Evolutionary conservation across 2,797 vertebrate genomes (phyloP).

Genomic region (Eleutherodactylus coqui): DNA sequence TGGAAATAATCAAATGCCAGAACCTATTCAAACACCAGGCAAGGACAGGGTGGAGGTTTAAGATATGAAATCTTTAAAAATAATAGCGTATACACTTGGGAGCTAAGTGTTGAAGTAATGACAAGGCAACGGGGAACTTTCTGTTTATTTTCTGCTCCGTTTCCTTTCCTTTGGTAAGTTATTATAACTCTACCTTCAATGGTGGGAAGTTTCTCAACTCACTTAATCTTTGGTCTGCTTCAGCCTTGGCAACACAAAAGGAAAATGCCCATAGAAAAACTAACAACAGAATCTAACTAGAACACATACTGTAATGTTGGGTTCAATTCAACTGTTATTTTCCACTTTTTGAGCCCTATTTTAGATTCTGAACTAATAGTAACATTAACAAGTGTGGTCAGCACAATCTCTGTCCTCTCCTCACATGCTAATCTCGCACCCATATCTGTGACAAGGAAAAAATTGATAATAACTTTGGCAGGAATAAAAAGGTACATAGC

Average conservation of each 20-base stretch:
- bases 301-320: not conserved
- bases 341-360: not conserved
- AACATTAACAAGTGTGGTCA: too few relatives aligned
- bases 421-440: too few relatives aligned
- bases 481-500: too few relatives aligned
- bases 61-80: constrained; percentile 33
- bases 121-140: constrained; percentile 40
- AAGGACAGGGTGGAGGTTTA: constrained; percentile 47
- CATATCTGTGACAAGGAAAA: too few relatives aligned
- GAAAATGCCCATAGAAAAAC: not conserved
- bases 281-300: not conserved
- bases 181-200: constrained; percentile 44
- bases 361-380: not conserved
- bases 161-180: constrained; percentile 45
- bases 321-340: not conserved
- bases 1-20: constrained; percentile 41
- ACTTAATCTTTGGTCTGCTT: constrained; percentile 1
- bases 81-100: constrained; percentile 41
- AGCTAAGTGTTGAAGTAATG: constrained; percentile 33
- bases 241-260: constrained; percentile 30
- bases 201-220: constrained; percentile 40
- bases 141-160: constrained; percentile 36
- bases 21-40: constrained; percentile 29
- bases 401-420: too few relatives aligned
- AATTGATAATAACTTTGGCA: too few relatives aligned